A percentile compares a stretch with the other conserved stretches of the same genome.
phyloP scores from a whole-genome alignment of 2,797 vertebrate species.

The Merluccius polli region DNA sequence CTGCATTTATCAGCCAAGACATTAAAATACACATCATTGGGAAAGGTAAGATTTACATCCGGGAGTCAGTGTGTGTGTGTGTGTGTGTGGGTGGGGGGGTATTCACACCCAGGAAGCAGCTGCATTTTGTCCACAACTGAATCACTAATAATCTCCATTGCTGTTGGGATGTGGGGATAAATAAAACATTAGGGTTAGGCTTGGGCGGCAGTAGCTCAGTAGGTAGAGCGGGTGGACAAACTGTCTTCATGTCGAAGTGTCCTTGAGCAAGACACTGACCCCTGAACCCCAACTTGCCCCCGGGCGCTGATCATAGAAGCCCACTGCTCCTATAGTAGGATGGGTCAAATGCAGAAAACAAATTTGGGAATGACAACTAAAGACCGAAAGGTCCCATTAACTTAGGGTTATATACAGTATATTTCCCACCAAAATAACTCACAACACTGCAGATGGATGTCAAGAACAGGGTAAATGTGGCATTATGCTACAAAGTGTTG shows the following conservation, averaged over 20 bases:
- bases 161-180: background rate
- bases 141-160: background rate
- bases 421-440: background rate
- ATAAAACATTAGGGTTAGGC: no score
- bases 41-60: constrained; percentile 53
- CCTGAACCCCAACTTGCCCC: no score
- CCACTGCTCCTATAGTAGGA: no score
- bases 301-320: no score
- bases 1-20: constrained; percentile 63
- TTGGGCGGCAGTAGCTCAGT: no score
- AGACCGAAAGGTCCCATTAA: no score
- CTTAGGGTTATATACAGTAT: no score
- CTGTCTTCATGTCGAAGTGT: no score
- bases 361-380: no score
- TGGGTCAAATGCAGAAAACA: no score
- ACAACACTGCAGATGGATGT: background rate
- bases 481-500: background rate
- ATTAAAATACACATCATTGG: constrained; percentile 62
- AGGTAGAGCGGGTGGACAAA: no score
- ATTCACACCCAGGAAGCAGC: background rate
- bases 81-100: background rate
- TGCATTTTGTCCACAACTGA: background rate
- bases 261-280: no score
- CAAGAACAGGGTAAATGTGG: background rate
- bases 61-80: background rate